These are phyloP conservation scores for Bos javanicus DNA, from an alignment of 2,113 vertebrate genomes.

Conservation along the genomic window DNA sequence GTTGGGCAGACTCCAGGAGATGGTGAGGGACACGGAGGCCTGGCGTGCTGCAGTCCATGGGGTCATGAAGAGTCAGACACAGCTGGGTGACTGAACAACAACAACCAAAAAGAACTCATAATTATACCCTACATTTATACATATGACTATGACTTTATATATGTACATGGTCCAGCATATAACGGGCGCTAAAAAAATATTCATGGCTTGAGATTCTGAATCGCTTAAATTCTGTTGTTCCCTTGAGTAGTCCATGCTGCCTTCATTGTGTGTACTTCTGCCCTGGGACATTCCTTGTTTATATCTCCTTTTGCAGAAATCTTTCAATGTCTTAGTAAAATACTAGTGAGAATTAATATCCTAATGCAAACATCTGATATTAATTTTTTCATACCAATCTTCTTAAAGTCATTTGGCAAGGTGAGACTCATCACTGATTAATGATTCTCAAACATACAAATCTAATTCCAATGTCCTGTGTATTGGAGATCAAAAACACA, in stretches of 20 bases:
- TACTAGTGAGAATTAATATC: conserved; percentile 49
- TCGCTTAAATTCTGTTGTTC: neutral
- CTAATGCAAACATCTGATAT: conserved; percentile 47
- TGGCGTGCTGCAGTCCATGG: neutral
- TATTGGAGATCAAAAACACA: conserved; percentile 60
- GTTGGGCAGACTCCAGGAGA: neutral
- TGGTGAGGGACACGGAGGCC: neutral
- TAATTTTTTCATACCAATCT: conserved; percentile 40
- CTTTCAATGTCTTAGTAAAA: neutral
- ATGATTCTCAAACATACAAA: conserved; percentile 37
- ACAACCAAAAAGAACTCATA: neutral
- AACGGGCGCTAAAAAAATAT: neutral
- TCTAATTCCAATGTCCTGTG: conserved; percentile 59
- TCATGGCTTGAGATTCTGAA: neutral
- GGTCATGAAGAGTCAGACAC: neutral
- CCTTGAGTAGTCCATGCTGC: neutral
- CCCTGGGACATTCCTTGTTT: neutral
- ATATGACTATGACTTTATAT: neutral
- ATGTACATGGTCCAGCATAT: neutral
- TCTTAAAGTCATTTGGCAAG: conserved; percentile 58
- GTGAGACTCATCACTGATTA: conserved; percentile 8
- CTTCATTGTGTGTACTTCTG: neutral
- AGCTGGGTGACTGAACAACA: neutral
- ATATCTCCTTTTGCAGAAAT: neutral
- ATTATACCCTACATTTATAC: neutral